Percentiles rank a stretch among this genome's conserved stretches.
These are phyloP conservation scores for Scalopus aquaticus DNA, from an alignment of 2,113 vertebrate species.

Conservation along the genomic window DNA sequence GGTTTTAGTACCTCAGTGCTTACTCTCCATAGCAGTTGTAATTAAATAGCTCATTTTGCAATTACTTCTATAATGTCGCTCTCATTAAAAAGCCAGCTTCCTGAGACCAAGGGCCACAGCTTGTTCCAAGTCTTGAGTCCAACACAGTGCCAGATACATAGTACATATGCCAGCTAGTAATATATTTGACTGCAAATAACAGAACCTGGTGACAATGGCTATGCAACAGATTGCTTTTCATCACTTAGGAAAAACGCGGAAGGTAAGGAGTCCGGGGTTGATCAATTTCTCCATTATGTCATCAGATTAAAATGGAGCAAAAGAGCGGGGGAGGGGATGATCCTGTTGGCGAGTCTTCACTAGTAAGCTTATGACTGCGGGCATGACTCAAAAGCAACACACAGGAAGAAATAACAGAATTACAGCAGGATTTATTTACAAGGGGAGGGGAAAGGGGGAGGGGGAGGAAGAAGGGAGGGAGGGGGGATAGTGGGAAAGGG, in stretches of 20 bases:
- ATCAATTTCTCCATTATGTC: neutral
- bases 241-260: neutral
- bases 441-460: no score
- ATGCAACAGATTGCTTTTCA: neutral
- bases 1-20: neutral
- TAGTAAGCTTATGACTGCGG: no score
- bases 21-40: neutral
- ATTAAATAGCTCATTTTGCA: neutral
- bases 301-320: neutral
- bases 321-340: no score
- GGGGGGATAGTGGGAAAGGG: no score
- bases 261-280: neutral
- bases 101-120: neutral
- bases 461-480: no score
- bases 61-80: neutral
- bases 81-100: neutral
- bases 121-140: neutral
- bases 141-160: neutral
- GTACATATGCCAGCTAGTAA: neutral
- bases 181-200: neutral
- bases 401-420: no score
- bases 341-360: no score
- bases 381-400: no score
- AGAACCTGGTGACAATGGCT: neutral
- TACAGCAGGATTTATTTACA: no score